Evolutionary conservation across 2,113 vertebrate genomes (phyloP).

Genomic region (Alectura lathami): DNA sequence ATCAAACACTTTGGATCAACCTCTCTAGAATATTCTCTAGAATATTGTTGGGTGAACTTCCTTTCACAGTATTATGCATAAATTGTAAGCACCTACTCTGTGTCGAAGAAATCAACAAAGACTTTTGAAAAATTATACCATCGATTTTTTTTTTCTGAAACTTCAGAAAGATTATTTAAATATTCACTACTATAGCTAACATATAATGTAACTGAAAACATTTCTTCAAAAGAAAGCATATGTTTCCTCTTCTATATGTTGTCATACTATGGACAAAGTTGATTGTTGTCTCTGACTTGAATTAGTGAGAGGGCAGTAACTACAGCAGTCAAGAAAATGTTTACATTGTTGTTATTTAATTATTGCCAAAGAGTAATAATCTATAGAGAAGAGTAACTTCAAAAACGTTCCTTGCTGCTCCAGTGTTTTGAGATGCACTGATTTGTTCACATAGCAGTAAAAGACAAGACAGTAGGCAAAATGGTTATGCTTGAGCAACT

Average conservation of each 20-base stretch:
- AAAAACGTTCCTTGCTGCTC: not conserved
- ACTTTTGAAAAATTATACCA: not conserved
- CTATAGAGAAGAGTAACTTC: not conserved
- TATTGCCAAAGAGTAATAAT: not conserved
- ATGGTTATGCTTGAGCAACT: not conserved
- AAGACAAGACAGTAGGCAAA: not conserved
- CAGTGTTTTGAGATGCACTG: not conserved
- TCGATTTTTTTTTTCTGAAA: not conserved
- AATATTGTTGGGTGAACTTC: not conserved
- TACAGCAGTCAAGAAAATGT: not conserved
- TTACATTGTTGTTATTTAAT: not conserved
- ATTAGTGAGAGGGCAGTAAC: not conserved
- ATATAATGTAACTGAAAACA: not conserved
- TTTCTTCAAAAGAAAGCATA: not conserved
- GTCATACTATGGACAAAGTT: not conserved
- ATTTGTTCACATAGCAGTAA: not conserved
- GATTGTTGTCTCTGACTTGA: not conserved
- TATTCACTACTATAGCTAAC: not conserved
- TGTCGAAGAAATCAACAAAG: not conserved
- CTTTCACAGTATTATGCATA: not conserved
- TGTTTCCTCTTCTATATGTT: not conserved
- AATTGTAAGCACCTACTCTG: conserved; percentile 9
- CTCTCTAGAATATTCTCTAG: not conserved
- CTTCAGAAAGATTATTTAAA: not conserved
- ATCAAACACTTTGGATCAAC: not conserved